Evolutionary conservation across 2,888 invertebrate species (phyloP).

Genomic region (Hydropsyche betteni): DNA sequence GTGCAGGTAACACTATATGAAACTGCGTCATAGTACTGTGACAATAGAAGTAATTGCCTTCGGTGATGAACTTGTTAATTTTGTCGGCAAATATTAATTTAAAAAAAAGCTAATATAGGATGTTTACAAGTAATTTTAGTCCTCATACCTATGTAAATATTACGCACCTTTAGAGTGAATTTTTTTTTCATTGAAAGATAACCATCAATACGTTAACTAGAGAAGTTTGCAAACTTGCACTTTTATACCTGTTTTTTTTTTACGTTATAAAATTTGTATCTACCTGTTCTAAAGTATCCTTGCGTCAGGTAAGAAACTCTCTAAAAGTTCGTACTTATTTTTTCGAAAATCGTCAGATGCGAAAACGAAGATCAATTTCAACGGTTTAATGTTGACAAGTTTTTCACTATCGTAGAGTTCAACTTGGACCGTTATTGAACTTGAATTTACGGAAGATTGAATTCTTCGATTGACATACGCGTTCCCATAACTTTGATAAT

Average conservation of each 20-base stretch:
- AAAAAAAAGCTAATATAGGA: background rate
- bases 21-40: too few relatives aligned
- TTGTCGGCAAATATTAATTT: conserved; percentile 8
- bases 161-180: background rate
- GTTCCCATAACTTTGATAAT: too few relatives aligned
- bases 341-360: too few relatives aligned
- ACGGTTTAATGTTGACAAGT: too few relatives aligned
- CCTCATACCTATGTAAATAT: background rate
- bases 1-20: too few relatives aligned
- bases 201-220: background rate
- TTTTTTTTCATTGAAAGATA: background rate
- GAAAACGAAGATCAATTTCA: background rate
- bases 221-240: conserved; percentile 10
- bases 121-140: conserved; percentile 4
- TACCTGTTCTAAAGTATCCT: background rate
- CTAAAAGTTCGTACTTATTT: background rate
- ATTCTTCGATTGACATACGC: background rate
- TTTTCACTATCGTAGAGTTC: background rate
- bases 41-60: background rate
- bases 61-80: conserved; percentile 2
- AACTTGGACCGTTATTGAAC: conserved; percentile 7
- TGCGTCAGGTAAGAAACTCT: background rate
- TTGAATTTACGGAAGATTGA: background rate
- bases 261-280: too few relatives aligned
- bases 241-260: conserved; percentile 17